phyloP scores from a whole-genome alignment of 92 coral and sea anemone species.

The Parazoanthus swiftii region DNA sequence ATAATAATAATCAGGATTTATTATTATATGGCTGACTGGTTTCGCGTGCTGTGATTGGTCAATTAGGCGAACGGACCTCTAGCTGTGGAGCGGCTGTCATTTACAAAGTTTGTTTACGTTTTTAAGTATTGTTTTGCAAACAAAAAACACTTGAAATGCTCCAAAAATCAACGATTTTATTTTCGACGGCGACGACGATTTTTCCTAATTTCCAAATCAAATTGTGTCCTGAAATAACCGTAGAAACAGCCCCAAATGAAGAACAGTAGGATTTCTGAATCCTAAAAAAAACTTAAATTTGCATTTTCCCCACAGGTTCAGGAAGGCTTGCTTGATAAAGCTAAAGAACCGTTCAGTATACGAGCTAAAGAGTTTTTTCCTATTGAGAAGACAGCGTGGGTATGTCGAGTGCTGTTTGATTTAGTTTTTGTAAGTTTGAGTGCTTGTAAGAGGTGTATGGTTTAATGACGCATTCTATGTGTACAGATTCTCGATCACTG shows the following conservation, averaged over 20 bases:
- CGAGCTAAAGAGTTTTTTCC: slow-evolving; percentile 91
- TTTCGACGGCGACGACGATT: no score
- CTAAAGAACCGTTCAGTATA: slow-evolving; percentile 94
- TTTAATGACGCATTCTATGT: slow-evolving; percentile 1
- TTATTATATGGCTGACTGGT: not conserved
- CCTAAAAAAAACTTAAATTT: not conserved
- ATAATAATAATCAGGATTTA: not conserved
- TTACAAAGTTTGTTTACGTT: no score
- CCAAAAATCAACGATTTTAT: no score
- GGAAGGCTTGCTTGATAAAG: slow-evolving; percentile 79
- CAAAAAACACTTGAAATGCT: no score
- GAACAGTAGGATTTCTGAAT: no score
- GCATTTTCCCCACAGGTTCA: slow-evolving; percentile 33
- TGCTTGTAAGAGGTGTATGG: not conserved
- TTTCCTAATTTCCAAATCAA: no score
- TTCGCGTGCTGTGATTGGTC: no score
- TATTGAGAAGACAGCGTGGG: slow-evolving; percentile 91
- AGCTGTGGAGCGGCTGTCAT: no score
- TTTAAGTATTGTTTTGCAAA: no score
- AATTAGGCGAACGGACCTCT: no score
- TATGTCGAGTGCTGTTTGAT: slow-evolving; percentile 40
- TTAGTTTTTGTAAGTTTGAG: not conserved
- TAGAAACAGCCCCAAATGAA: no score
- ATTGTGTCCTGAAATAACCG: no score
- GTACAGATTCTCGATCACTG: slow-evolving; percentile 80